Evolutionary conservation across 2,797 vertebrate genomes (phyloP), one percentile per base, ranked within the genome.

Genomic region (Argentina silus): DNA sequence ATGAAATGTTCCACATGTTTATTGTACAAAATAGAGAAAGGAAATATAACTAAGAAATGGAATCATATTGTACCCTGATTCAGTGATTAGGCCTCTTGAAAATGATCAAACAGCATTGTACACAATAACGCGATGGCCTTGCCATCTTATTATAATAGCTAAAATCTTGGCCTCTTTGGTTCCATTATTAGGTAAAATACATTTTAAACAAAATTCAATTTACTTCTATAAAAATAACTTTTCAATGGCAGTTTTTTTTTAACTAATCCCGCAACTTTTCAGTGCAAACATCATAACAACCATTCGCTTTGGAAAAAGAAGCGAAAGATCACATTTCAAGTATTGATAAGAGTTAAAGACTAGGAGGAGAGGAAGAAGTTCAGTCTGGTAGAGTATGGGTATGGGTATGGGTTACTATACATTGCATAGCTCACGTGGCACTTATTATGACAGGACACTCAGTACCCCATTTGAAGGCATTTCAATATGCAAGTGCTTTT

Each of bases 321-420:
- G 96, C 96, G 96, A 97, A 97, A 93, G 96, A 98, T 97, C 96
- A 97, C 95, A 95, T 97, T 99, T 99, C 98, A 99, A 99, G 97
- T 99, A 99, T 98, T 96, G 95, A 96, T 95, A 96, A 96, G 83
- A 96, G 94, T 94, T 92, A 93, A 96, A 95, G 92, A 95, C 91
- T 94, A 72, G 36, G 61, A 45, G 48, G 27, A 91, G 80, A 93
- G 86, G 77, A 81, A 78, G 72, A 85, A 93, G 93, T 95, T 94
- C 94, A 94, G 96, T 95, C 94, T 91, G 86, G 93, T 92, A 79
- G 77, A 87, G 84, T 78, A 70, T 36, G 95, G 94, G 92, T 92
- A 90, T 93, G 93, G 93, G 93, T 95, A 94, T 93, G 87, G 79
- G 82, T 96, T 94, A 94, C 93, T 96, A 95, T 96, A 98, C 96